Conservation (phyloP, 2,797 vertebrate genomes). For the Arrhamphus sclerolepis region DNA sequence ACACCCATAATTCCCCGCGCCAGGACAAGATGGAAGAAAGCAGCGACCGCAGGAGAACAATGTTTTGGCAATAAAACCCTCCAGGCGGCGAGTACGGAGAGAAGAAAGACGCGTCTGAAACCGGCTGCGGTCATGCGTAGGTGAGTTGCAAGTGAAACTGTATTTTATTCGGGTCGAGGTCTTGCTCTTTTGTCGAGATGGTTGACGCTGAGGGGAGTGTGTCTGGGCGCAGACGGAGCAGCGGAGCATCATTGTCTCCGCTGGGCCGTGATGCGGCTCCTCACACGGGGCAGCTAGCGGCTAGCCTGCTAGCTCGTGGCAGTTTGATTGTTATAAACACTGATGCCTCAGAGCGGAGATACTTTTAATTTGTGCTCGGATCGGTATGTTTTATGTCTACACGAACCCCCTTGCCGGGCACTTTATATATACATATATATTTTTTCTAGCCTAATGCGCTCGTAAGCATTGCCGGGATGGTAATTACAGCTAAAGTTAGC, state of each 20-base stretch:
- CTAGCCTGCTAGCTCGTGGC: constrained; percentile 71
- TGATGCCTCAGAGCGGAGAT: constrained; percentile 19
- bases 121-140: constrained; percentile 80
- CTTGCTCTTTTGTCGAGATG: constrained; percentile 44
- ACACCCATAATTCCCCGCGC: constrained; percentile 86
- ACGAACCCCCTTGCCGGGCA: background rate
- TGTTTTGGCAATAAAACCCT: constrained; percentile 85
- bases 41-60: constrained; percentile 84
- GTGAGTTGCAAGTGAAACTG: constrained; percentile 61
- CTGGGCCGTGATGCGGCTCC: constrained; percentile 79
- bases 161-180: background rate
- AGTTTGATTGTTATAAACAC: constrained; percentile 72
- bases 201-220: constrained; percentile 38
- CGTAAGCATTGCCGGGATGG: background rate
- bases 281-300: constrained; percentile 57
- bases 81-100: constrained; percentile 64
- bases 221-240: constrained; percentile 61
- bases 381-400: constrained; percentile 1
- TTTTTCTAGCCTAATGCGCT: background rate
- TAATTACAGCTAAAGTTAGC: constrained; percentile 63
- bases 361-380: constrained; percentile 1
- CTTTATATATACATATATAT: no score
- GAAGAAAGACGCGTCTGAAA: constrained; percentile 62
- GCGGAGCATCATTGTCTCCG: constrained; percentile 84
- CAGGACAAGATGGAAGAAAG: constrained; percentile 87